A percentile compares a stretch with the other conserved stretches of the same genome.
Conservation (phyloP, 2,888 invertebrate genomes). For the Stenodema calcarata region DNA sequence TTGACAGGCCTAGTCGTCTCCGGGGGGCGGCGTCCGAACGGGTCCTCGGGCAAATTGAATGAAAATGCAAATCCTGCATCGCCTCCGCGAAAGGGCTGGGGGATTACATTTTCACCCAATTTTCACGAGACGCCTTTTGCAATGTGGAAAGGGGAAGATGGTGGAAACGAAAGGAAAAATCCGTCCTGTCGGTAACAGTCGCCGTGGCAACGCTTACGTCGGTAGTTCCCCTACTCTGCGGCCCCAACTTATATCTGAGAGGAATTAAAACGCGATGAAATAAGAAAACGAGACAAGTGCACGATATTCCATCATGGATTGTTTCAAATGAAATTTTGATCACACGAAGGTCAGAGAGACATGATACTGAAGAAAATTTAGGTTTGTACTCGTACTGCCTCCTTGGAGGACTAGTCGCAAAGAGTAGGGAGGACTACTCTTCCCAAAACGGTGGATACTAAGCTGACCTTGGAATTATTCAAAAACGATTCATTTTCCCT, state of each 20-base stretch:
- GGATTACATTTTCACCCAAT: not conserved
- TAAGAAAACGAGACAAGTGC: not conserved
- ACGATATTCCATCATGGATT: not conserved
- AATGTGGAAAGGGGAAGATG: not conserved
- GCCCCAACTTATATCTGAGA: not conserved
- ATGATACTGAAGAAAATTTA: not conserved
- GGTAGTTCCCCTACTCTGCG: not conserved
- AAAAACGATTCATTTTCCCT: no score
- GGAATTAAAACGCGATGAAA: not conserved
- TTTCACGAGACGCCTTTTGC: not conserved
- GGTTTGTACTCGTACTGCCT: not conserved
- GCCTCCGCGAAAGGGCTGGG: not conserved
- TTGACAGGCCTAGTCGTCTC: not conserved
- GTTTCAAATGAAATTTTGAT: not conserved
- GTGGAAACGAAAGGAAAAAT: not conserved
- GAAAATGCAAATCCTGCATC: not conserved
- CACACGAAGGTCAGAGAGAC: no score
- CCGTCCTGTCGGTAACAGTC: not conserved
- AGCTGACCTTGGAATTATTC: no score
- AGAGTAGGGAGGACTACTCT: not conserved
- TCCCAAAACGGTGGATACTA: no score
- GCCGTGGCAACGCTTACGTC: not conserved
- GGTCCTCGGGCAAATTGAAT: constrained; percentile 12
- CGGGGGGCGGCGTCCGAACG: not conserved
- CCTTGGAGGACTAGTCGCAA: not conserved